Percentiles rank a stretch among this genome's conserved stretches.
Evolutionary conservation across 2,888 invertebrate species (phyloP).

Genomic region (Tipula vernalis): DNA sequence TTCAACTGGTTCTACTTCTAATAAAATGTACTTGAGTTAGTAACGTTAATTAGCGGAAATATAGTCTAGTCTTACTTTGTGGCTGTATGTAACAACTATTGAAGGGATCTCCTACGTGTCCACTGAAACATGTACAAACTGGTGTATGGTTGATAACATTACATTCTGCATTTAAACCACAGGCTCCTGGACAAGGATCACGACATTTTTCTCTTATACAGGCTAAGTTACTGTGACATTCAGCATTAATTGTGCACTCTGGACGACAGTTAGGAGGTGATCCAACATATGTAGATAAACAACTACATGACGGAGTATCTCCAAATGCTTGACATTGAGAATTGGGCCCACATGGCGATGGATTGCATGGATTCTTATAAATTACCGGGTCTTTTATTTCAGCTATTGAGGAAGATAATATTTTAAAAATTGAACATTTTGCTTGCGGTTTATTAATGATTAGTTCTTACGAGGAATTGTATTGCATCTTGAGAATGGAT

Average conservation of each 20-base stretch:
- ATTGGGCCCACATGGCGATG: conserved; percentile 53
- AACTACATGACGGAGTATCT: conserved; percentile 53
- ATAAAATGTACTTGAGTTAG: background rate
- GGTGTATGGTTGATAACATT: conserved; percentile 64
- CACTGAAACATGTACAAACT: conserved; percentile 43
- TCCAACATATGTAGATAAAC: conserved; percentile 52
- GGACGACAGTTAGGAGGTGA: conserved; percentile 67
- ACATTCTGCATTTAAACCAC: conserved; percentile 61
- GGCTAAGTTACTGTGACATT: conserved; percentile 58
- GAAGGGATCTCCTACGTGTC: conserved; percentile 48
- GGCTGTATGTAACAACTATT: conserved; percentile 38
- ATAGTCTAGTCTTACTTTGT: background rate
- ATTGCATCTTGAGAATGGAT: conserved; percentile 54
- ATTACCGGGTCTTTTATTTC: background rate
- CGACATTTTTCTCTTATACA: conserved; percentile 65
- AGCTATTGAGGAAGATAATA: background rate
- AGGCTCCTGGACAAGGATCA: conserved; percentile 66
- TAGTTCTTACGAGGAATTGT: conserved; percentile 41
- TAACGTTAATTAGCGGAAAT: background rate
- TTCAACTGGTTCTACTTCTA: background rate
- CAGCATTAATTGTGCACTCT: conserved; percentile 58
- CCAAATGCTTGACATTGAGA: conserved; percentile 46
- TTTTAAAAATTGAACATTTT: background rate
- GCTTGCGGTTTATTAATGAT: background rate
- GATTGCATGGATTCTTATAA: conserved; percentile 50